These are phyloP conservation scores for Acanthis flammea DNA, from an alignment of 2,797 vertebrate genomes.

Conservation along the genomic window DNA sequence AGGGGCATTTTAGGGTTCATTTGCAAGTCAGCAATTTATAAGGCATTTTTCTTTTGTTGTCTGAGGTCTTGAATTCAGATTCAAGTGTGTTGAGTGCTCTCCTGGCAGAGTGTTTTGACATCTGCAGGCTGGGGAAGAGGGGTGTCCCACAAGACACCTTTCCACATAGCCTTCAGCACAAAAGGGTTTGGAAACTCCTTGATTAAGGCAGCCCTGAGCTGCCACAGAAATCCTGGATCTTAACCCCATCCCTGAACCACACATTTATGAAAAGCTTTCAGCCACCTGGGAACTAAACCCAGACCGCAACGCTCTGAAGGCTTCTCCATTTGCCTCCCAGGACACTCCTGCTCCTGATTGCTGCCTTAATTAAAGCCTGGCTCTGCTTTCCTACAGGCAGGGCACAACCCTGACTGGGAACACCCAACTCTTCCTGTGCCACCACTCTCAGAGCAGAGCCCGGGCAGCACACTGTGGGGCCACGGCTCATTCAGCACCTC, in stretches of 20 bases:
- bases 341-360: background rate
- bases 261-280: background rate
- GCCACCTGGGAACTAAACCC: background rate
- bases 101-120: background rate
- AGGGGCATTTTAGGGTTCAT: background rate
- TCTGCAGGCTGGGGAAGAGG: background rate
- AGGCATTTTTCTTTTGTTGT: background rate
- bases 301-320: background rate
- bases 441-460: background rate
- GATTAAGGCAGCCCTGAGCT: background rate
- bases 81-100: background rate
- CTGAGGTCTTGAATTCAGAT: background rate
- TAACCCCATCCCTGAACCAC: conserved; percentile 5
- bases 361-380: background rate
- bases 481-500: background rate
- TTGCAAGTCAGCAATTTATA: background rate
- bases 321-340: conserved; percentile 12
- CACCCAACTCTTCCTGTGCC: background rate
- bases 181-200: background rate
- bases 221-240: background rate
- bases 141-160: background rate
- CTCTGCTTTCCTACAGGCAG: background rate
- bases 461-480: fast-evolving
- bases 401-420: background rate
- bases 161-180: background rate